A percentile compares a stretch with the other conserved stretches of the same genome.
phyloP scores from a whole-genome alignment of 2,888 invertebrate genomes.

The Arrhopalites spinosus region DNA sequence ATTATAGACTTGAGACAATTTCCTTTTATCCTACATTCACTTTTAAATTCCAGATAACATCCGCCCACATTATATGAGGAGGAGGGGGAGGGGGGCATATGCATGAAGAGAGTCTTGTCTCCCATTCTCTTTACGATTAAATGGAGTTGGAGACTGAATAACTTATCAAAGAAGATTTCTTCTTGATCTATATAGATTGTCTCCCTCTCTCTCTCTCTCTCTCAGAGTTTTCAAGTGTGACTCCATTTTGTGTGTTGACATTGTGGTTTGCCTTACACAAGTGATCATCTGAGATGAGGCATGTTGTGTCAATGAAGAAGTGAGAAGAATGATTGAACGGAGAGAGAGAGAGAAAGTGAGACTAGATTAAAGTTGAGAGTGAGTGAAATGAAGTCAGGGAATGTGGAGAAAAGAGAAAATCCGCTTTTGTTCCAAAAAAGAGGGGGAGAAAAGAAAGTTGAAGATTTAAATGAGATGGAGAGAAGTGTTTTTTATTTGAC shows the following conservation, averaged over 20 bases:
- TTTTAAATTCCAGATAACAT: slow-evolving; percentile 11
- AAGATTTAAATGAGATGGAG: slow-evolving; percentile 42
- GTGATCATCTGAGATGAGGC: slow-evolving; percentile 1
- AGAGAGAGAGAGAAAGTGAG: too few relatives aligned
- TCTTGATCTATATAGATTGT: not conserved
- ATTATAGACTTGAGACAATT: not conserved
- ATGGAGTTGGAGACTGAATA: slow-evolving; percentile 1
- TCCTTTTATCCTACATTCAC: slow-evolving; percentile 12
- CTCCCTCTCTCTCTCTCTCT: slow-evolving; percentile 4
- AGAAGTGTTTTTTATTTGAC: slow-evolving; percentile 40
- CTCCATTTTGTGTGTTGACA: slow-evolving; percentile 1
- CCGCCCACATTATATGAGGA: slow-evolving; percentile 3
- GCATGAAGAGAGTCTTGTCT: not conserved
- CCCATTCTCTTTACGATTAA: slow-evolving; percentile 4
- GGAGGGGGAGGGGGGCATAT: too few relatives aligned
- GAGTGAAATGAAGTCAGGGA: not conserved
- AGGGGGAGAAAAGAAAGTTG: slow-evolving; percentile 16
- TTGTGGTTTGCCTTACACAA: not conserved
- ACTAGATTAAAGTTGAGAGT: slow-evolving; percentile 12
- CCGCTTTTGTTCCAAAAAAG: slow-evolving; percentile 17
- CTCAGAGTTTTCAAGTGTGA: not conserved
- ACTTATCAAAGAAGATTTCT: slow-evolving; percentile 7
- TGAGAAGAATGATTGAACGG: slow-evolving; percentile 23
- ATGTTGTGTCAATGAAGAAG: slow-evolving; percentile 9
- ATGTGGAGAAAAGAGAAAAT: not conserved